phyloP scores from a whole-genome alignment of 2,888 invertebrate species.

The Ceramica pisi region DNA sequence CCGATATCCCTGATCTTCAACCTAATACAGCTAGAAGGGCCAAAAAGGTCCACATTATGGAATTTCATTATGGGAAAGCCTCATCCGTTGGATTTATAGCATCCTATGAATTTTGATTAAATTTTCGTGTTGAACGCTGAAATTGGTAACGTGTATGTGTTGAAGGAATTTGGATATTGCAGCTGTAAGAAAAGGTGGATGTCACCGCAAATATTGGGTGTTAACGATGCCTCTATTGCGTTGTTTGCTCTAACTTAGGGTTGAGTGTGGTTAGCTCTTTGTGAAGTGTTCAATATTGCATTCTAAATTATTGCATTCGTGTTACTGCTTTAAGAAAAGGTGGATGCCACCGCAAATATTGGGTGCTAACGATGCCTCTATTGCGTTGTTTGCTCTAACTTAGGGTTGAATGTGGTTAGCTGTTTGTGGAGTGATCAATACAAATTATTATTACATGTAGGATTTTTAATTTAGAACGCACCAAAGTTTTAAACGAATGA shows the following conservation, averaged over 20 bases:
- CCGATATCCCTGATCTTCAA: slow-evolving; percentile 41
- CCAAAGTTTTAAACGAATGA: too few relatives aligned
- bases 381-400: too few relatives aligned
- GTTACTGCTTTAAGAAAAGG: slow-evolving; percentile 39
- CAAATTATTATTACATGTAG: too few relatives aligned
- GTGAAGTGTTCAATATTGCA: not conserved
- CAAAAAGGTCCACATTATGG: slow-evolving; percentile 66
- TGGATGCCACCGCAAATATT: not conserved
- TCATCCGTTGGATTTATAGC: slow-evolving; percentile 64
- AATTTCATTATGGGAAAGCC: slow-evolving; percentile 64
- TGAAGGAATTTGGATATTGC: slow-evolving; percentile 51
- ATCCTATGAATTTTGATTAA: slow-evolving; percentile 68
- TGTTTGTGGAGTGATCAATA: not conserved
- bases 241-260: too few relatives aligned
- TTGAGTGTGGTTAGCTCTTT: not conserved
- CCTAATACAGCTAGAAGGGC: slow-evolving; percentile 57
- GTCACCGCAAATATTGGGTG: not conserved
- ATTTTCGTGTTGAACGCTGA: slow-evolving; percentile 54
- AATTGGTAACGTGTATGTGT: slow-evolving; percentile 33
- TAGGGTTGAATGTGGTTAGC: not conserved
- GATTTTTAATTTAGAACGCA: too few relatives aligned
- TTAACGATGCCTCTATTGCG: not conserved
- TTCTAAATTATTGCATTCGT: not conserved
- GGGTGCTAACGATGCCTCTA: not conserved
- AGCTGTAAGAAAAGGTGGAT: slow-evolving; percentile 35